Evolutionary conservation across 2,113 vertebrate species (phyloP).

Genomic region (Hymenochirus boettgeri): DNA sequence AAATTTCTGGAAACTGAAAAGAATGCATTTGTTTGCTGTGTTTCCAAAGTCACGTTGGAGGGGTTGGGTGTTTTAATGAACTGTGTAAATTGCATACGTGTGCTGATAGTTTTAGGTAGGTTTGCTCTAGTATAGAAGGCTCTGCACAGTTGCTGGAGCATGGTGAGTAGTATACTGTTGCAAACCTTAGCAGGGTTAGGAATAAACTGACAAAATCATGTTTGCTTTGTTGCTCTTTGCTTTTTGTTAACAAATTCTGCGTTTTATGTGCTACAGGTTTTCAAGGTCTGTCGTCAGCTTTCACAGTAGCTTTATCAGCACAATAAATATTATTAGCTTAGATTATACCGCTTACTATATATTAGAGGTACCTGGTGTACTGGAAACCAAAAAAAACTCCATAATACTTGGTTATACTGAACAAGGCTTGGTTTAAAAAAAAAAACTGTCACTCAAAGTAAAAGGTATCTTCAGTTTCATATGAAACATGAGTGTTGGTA

Average conservation of each 20-base stretch:
- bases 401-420: constrained; percentile 5
- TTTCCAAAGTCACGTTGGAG: neutral
- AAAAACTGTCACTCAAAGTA: constrained; percentile 1
- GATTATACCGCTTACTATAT: neutral
- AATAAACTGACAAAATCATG: constrained; percentile 31
- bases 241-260: constrained; percentile 70
- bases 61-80: neutral
- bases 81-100: neutral
- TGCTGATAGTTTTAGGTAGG: neutral
- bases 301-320: constrained; percentile 39
- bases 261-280: constrained; percentile 76
- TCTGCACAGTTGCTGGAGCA: neutral
- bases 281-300: constrained; percentile 54
- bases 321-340: constrained; percentile 20
- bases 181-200: neutral
- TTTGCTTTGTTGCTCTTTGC: constrained; percentile 39
- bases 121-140: neutral
- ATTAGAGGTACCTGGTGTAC: neutral
- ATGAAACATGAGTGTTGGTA: constrained; percentile 7
- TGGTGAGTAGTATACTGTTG: neutral
- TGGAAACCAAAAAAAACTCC: neutral
- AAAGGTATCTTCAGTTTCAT: constrained; percentile 19
- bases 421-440: constrained; percentile 20
- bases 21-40: neutral
- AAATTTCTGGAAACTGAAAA: neutral